Percentiles rank a stretch among this genome's conserved stretches.
Evolutionary conservation across 2,888 invertebrate genomes (phyloP).

Genomic region (Ypsolopha scabrella): DNA sequence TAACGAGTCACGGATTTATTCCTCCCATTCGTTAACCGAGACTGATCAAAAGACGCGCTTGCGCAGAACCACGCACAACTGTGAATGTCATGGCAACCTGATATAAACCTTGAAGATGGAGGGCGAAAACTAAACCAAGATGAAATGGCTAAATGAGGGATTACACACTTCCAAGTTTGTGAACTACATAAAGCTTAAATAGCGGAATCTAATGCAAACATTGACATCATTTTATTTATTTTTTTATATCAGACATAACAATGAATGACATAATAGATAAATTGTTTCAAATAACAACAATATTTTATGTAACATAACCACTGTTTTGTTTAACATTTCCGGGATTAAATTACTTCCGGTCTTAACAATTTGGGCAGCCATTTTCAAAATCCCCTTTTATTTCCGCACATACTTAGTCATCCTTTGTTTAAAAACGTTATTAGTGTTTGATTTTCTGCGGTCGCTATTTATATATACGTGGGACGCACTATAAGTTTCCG

Average conservation of each 20-base stretch:
- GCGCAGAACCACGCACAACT: no score
- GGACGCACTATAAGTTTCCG: no score
- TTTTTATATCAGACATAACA: not conserved
- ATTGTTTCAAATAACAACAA: not conserved
- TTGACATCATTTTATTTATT: no score
- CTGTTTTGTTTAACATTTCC: conserved; percentile 29
- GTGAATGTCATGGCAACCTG: no score
- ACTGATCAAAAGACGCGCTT: not conserved
- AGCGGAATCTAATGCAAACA: no score
- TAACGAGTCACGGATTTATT: conserved; percentile 1
- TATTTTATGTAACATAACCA: not conserved
- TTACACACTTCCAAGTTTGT: not conserved
- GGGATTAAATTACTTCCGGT: conserved; percentile 46
- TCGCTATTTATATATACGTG: no score
- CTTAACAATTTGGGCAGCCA: conserved; percentile 15
- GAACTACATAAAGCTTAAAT: no score
- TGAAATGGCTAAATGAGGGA: not conserved
- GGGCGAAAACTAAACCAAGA: no score
- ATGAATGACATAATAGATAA: not conserved
- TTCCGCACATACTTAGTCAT: no score
- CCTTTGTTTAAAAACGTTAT: not conserved
- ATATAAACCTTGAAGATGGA: no score
- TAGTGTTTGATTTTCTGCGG: no score
- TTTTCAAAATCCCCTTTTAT: conserved; percentile 11
- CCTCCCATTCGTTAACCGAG: not conserved